Percentiles rank a stretch among this genome's conserved stretches.
phyloP scores from a whole-genome alignment of 2,113 vertebrate genomes.

The Petrocephalus microphthalmus region DNA sequence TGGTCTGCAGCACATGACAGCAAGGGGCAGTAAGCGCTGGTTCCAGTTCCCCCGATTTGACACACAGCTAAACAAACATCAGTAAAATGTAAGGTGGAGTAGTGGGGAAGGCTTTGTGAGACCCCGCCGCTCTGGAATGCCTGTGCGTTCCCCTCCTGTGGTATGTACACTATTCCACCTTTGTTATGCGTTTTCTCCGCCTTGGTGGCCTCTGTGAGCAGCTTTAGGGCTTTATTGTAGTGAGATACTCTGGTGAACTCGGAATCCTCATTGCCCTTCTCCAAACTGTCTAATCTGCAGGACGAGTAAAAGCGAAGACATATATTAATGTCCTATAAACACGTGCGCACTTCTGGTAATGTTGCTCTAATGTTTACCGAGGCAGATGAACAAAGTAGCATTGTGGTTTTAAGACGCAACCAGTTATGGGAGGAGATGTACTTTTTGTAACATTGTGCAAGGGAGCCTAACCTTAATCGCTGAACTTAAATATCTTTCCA shows the following conservation, averaged over 20 bases:
- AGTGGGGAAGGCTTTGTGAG: neutral
- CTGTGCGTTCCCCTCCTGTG: neutral
- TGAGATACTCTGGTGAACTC: conserved; percentile 61
- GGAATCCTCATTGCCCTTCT: conserved; percentile 57
- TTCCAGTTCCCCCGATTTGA: neutral
- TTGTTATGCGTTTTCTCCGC: conserved; percentile 58
- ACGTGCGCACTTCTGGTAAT: neutral
- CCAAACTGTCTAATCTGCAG: conserved; percentile 68
- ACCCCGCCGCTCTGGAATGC: neutral
- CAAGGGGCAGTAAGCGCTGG: neutral
- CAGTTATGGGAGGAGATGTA: neutral
- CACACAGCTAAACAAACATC: neutral
- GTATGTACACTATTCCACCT: conserved; percentile 49
- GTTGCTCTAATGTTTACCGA: neutral
- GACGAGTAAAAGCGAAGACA: neutral
- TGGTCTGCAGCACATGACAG: neutral
- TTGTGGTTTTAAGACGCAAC: neutral
- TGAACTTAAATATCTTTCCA: neutral
- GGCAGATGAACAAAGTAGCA: neutral
- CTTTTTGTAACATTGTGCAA: neutral
- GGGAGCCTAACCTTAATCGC: neutral
- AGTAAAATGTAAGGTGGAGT: neutral
- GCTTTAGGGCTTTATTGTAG: conserved; percentile 68
- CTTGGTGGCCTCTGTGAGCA: conserved; percentile 66
- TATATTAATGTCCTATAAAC: neutral